Evolutionary conservation across 2,888 invertebrate genomes (phyloP), one percentile per base, ranked within the genome.

Genomic region (Gnatocerus cornutus): DNA sequence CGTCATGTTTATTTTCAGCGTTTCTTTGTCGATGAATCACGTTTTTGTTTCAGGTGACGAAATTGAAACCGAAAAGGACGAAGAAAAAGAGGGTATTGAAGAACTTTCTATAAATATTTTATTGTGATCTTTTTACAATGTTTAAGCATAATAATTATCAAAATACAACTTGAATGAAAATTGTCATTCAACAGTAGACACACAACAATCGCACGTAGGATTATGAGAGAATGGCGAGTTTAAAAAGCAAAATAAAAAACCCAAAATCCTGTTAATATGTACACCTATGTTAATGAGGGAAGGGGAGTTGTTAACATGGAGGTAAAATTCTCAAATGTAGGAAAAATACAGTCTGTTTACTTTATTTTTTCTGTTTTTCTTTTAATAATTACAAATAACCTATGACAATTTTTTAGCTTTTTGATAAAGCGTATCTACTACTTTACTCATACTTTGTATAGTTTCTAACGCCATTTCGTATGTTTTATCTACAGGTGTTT

Each of bases 401-500:
- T 93, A 98, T 87, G 97, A 96, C 76, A 99, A 90, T 87, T 98
- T 98, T 89, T 99, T 98, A 76, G 99, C 98, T 88, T 98, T 98
- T 89, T 97, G 97, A 88, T 99, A 99, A 78, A 99, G 90, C 59
- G 98, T 97, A 87, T 99, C 99, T 79, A 99, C 98, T 81, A 99
- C 99, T 90, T 98, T 98, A 81, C 98, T 97, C 97, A 99, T 98
- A 86, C 95, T 97, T 84, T 98, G 97, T 85, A 99, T 96, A 71
- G 98, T 98, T 85, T 97, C 97, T 83, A 99, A 88, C 66, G 98
- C 97, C 81, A 96, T 95, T 88, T 97, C 98, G 81, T 99, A 99
- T 13, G 99, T 99, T 85, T 97, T 96, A 85, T 99, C 99, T 68
- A 95, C 91, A 50, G 93, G 91, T 67, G 94, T 93, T 83, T 97